Percentiles rank a stretch among this genome's conserved stretches.
phyloP scores from a whole-genome alignment of 2,113 vertebrate species.

The Petromus typicus region DNA sequence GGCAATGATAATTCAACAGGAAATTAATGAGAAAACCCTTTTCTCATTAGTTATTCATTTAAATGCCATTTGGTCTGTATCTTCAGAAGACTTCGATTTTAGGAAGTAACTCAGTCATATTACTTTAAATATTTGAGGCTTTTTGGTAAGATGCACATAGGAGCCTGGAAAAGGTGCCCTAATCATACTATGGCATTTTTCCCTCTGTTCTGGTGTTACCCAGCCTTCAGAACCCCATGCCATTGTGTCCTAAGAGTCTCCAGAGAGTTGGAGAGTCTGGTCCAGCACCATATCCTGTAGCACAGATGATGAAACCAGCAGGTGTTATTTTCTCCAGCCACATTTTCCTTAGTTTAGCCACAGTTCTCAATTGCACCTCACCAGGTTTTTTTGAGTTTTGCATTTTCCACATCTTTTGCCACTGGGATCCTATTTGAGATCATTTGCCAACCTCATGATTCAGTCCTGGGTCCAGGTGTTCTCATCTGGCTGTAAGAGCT shows the following conservation, averaged over 20 bases:
- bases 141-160: neutral
- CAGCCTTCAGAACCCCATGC: neutral
- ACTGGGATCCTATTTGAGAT: neutral
- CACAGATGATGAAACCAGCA: neutral
- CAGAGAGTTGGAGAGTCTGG: neutral
- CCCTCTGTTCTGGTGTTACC: neutral
- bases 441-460: neutral
- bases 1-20: neutral
- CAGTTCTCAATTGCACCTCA: neutral
- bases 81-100: neutral
- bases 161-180: neutral
- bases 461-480: neutral
- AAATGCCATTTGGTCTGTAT: neutral
- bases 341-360: neutral
- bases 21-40: neutral
- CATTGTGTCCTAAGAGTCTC: neutral
- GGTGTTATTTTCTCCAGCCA: neutral
- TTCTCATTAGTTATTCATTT: neutral
- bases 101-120: neutral
- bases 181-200: rapidly evolving
- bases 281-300: rapidly evolving
- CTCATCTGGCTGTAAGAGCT: neutral
- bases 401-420: neutral
- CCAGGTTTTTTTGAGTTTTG: neutral
- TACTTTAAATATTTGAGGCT: neutral